A percentile compares a stretch with the other conserved stretches of the same genome.
phyloP scores from a whole-genome alignment of 2,113 vertebrate genomes.

The Orientallactaga bullata region DNA sequence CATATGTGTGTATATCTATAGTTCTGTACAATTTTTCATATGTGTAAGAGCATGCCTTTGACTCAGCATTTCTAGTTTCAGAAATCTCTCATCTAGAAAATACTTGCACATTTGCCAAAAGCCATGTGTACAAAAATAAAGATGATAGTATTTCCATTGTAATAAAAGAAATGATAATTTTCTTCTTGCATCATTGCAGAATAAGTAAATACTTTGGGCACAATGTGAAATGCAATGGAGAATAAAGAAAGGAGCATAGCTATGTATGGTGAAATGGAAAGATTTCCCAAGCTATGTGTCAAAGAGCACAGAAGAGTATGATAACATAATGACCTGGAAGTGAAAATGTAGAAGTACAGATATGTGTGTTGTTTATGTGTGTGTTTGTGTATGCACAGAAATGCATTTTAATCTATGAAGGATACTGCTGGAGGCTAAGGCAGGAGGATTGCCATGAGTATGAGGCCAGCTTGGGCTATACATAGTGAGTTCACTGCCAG shows the following conservation, averaged over 20 bases:
- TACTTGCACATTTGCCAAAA: slow-evolving; percentile 1
- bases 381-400: too few relatives aligned
- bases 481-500: neutral
- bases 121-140: neutral
- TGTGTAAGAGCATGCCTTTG: neutral
- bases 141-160: neutral
- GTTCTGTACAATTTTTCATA: neutral
- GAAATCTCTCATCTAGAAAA: slow-evolving; percentile 15
- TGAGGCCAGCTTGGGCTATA: neutral
- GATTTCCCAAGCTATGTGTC: neutral
- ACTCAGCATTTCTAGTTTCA: neutral
- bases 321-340: neutral
- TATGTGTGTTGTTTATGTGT: neutral
- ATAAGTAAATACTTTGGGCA: neutral
- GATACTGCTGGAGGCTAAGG: neutral
- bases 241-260: slow-evolving; percentile 23
- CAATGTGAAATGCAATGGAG: neutral
- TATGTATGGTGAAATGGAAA: neutral
- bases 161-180: neutral
- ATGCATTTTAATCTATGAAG: slow-evolving; percentile 32
- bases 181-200: neutral
- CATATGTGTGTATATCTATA: neutral
- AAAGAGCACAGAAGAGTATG: neutral
- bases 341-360: neutral
- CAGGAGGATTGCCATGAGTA: neutral